Base-by-base conservation (phyloP, 30 jellyfish, hydroid and myxozoan species). In the Aurelia aurita region DNA sequence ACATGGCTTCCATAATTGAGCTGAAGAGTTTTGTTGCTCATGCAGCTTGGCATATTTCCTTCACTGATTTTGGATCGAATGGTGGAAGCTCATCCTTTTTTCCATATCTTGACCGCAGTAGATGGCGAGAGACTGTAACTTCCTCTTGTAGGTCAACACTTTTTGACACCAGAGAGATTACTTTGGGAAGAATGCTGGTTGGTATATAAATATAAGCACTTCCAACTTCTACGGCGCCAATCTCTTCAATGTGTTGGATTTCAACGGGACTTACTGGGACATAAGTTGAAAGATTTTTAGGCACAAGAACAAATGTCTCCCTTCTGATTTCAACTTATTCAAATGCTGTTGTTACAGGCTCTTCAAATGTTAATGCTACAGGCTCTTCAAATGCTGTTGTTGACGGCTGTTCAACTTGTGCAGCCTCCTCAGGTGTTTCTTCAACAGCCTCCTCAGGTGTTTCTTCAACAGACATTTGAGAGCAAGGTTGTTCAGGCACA, bases 61-160 rank as follows among this genome's bases (percentile, higher is more conserved):
- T 54, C 25, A 54, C 65, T 15, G 65, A 18, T 21, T 54, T 21
- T 54, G 65, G 65, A 21, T 54, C 65, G 5, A 54, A 54, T 15
- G 65, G 65, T 54, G 65, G 65, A 15, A 15, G 65, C 65, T 54
- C 25, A 54, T 54, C 65, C 21, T 54, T 54, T 18, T 54, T 18
- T 3, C 65, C 65, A 54, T 54, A 54, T 21, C 25, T 2, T 54
- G 65, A 1, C 65, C 65, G 5, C 65, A 54, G 25, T 5, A 54
- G 65, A 15, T 54, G 25, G 21, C 65, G 21, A 5, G 3, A 54
- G 5, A 2, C 25, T 18, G 65, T 54, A 18, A 54, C 65, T 21
- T 54, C 65, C 21, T 54, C 5, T 21, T 54, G 65, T 5, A 54
- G 6, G 6, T 54, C 25, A 21, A 54, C 5, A 5, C 65, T 54